A percentile compares a stretch with the other conserved stretches of the same genome.
Evolutionary conservation across 64 coral and sea anemone species (phyloP).

Genomic region (Montipora sp.): DNA sequence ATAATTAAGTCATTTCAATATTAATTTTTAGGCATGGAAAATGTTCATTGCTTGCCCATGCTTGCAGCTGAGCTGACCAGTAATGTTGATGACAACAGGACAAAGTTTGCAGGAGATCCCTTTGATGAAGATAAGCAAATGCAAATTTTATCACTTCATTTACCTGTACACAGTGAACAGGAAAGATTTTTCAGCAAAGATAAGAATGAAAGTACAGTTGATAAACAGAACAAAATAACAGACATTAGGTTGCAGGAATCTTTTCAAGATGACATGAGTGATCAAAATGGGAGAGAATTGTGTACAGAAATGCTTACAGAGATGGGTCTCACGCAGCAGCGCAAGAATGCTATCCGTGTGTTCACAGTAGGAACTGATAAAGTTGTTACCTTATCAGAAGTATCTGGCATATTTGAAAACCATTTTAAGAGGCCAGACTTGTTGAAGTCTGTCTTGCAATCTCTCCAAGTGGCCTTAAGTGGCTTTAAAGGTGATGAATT

Average conservation of each 20-base stretch:
- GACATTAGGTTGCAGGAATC: constrained; percentile 3
- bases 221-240: not conserved
- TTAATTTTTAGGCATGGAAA: not conserved
- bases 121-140: not conserved
- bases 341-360: constrained; percentile 2
- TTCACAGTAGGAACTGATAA: constrained; percentile 61
- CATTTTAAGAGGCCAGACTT: constrained; percentile 55
- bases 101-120: not conserved
- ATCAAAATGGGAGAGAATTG: not conserved
- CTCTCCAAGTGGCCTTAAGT: not conserved
- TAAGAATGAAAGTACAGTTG: not conserved
- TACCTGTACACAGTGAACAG: not conserved
- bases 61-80: not conserved
- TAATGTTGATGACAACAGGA: not conserved
- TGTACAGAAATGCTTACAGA: not conserved
- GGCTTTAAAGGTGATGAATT: constrained; percentile 4
- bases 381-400: constrained; percentile 62
- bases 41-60: not conserved
- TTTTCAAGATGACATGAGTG: not conserved
- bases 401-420: constrained; percentile 52
- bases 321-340: too few species aligned
- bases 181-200: not conserved
- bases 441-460: constrained; percentile 31
- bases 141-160: not conserved
- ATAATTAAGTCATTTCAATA: too few species aligned